phyloP scores from a whole-genome alignment of 2,113 vertebrate species.

The Morone saxatilis region DNA sequence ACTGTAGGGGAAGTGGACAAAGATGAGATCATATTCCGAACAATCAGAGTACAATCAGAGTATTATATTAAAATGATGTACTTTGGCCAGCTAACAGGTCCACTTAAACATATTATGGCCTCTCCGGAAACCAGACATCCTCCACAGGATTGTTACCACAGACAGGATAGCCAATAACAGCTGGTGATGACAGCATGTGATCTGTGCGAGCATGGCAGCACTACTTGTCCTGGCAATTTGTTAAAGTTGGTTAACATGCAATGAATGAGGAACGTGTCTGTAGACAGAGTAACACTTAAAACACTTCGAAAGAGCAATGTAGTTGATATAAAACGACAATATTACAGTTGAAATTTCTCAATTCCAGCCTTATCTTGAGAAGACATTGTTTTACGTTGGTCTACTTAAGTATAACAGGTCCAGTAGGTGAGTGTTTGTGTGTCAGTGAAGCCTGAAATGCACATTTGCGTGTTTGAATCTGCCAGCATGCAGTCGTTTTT shows the following conservation, averaged over 20 bases:
- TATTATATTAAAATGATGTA: not conserved
- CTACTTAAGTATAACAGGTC: not conserved
- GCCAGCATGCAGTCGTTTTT: not conserved
- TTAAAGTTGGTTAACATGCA: slow-evolving; percentile 1
- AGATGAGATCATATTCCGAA: not conserved
- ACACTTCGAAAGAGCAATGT: not conserved
- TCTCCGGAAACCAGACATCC: slow-evolving; percentile 6
- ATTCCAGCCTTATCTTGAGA: not conserved
- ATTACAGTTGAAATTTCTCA: not conserved
- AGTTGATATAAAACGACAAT: not conserved
- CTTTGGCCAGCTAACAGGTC: not conserved
- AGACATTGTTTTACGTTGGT: not conserved
- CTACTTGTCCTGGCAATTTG: not conserved
- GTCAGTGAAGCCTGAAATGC: not conserved
- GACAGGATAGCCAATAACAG: slow-evolving; percentile 18
- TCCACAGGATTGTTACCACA: not conserved
- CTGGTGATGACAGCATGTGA: slow-evolving; percentile 10
- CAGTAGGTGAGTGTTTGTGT: not conserved
- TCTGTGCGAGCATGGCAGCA: not conserved
- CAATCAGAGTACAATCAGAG: not conserved
- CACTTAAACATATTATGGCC: not conserved
- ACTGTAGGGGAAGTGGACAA: not conserved
- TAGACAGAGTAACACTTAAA: not conserved
- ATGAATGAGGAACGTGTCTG: not conserved
- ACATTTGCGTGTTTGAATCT: not conserved